Base-by-base conservation (phyloP, 2,113 vertebrate genomes). In the Trematocara variabile region DNA sequence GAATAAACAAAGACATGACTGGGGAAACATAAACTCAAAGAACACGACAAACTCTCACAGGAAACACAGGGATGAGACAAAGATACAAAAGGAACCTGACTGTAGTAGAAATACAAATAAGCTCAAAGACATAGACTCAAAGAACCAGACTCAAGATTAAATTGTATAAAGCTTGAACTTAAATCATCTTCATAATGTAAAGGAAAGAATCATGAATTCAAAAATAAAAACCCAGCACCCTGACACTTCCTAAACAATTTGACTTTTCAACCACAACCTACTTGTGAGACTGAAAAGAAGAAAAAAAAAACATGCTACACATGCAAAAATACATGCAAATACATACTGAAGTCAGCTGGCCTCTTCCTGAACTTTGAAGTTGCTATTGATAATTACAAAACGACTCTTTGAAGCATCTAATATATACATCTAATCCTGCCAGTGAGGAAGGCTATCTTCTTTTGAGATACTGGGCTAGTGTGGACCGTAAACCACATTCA, bases 401-500 rank as follows among this genome's bases (percentile, higher is more conserved):
- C 1, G 3, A 3, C 8, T 34, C 8, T 37, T 14, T 46, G 13
- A 46, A 14, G 44, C 44, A 7, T 14, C 44, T 48, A 4, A 48
- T 48, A 48, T 3, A 37, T 37, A 7, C 44, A 7, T 48, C 14
- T 48, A 48, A 48, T 48, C 14, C 14, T 48, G 44, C 44, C 44
- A 48, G 44, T 48, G 44, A 4, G 6, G 14, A 48, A 16, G 6
- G 44, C 44, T 48, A 46, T 14, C 13, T 46, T 48, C 44, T 48
- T 48, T 48, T 0, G 6, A 16, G 44, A 16, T 48, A 7, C 0
- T 48, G 3, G 3, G 44, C 0, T 0, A 48, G 44, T 48, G 44
- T 16, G 44, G 44, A 14, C 44, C 0, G 3, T 0, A 7, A 46
- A 16, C 44, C 44, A 46, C 44, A 46, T 46, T 46, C 44, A 46